These are phyloP conservation scores for Heterodera schachtii DNA, from an alignment of 1,140 invertebrate species.

Conservation along the genomic window DNA sequence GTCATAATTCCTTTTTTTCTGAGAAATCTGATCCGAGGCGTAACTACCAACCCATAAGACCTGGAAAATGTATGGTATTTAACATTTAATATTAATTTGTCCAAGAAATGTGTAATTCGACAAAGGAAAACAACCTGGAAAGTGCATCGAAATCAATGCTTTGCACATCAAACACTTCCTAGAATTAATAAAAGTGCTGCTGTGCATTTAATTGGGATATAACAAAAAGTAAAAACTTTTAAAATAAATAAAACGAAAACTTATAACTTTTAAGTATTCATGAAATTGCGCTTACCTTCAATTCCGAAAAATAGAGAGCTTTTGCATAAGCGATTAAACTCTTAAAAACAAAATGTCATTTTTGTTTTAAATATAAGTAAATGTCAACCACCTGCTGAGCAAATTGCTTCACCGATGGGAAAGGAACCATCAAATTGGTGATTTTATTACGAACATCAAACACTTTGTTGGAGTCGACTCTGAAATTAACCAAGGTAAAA, in stretches of 20 bases:
- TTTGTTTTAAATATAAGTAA: constrained; percentile 12
- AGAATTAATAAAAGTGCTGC: neutral
- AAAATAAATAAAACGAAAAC: too few species aligned
- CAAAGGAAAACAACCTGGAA: constrained; percentile 31
- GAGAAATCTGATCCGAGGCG: constrained; percentile 61
- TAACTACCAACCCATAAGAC: constrained; percentile 59
- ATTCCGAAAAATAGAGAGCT: constrained; percentile 52
- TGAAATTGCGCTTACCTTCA: constrained; percentile 40
- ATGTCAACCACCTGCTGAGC: constrained; percentile 52
- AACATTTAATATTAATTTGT: neutral
- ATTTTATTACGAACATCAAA: constrained; percentile 55
- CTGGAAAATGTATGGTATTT: constrained; percentile 32
- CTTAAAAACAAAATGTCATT: constrained; percentile 40
- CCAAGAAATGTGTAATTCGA: neutral
- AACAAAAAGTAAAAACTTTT: too few species aligned
- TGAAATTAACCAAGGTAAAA: constrained; percentile 29
- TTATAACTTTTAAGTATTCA: too few species aligned
- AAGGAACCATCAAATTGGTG: constrained; percentile 45
- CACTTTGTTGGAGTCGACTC: constrained; percentile 51
- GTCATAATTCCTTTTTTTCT: constrained; percentile 39
- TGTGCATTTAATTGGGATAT: too few species aligned
- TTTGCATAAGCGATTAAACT: constrained; percentile 58
- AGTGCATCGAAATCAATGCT: constrained; percentile 57
- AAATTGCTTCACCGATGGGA: constrained; percentile 58
- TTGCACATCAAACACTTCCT: constrained; percentile 57